Conservation (phyloP, 2,888 invertebrate species). For the Protophormia terraenovae region DNA sequence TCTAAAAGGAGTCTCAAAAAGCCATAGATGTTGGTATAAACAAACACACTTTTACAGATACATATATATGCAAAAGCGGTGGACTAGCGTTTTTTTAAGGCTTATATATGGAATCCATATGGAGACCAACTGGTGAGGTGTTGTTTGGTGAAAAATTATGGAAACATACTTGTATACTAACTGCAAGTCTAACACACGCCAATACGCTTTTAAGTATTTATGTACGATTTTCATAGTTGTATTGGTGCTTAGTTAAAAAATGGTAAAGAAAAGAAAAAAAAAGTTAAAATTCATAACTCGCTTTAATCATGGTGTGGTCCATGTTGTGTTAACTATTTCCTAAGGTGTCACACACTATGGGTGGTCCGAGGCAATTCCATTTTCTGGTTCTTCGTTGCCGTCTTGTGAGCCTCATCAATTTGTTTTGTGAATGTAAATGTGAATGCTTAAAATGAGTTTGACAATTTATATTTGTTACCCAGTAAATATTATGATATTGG, state of each 20-base stretch:
- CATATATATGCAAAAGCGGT: conserved; percentile 47
- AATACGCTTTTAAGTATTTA: conserved; percentile 47
- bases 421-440: conserved; percentile 38
- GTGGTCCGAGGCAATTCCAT: conserved; percentile 71
- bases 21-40: conserved; percentile 40
- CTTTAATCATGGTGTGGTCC: conserved; percentile 70
- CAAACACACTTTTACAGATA: background rate
- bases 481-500: background rate
- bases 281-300: conserved; percentile 74
- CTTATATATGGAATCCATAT: conserved; percentile 36
- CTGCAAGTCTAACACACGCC: conserved; percentile 56
- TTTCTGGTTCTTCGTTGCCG: background rate
- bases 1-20: conserved; percentile 63
- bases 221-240: conserved; percentile 2
- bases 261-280: background rate
- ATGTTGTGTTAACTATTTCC: conserved; percentile 69
- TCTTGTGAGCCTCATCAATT: conserved; percentile 28
- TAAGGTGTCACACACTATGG: conserved; percentile 74
- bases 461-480: conserved; percentile 57
- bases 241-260: conserved; percentile 25
- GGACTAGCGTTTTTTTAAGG: conserved; percentile 53
- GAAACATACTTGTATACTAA: conserved; percentile 66
- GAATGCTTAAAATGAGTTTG: conserved; percentile 59
- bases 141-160: conserved; percentile 78
- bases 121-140: conserved; percentile 74